These are phyloP conservation scores for Drosophila anceps DNA, from an alignment of 2,888 invertebrate genomes.

Conservation along the genomic window DNA sequence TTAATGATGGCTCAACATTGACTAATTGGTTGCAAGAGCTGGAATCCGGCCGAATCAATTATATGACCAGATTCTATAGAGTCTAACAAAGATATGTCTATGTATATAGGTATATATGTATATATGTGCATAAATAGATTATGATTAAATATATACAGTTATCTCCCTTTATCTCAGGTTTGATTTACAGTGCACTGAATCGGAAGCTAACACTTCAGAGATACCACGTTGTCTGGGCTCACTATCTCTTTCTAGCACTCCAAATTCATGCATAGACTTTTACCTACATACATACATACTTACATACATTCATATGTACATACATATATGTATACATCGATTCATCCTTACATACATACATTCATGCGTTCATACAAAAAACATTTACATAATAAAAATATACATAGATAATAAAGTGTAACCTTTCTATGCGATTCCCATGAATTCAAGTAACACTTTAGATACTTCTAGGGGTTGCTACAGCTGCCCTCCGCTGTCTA, in stretches of 20 bases:
- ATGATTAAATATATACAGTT: too few species aligned
- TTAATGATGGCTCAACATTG: neutral
- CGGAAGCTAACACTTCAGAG: too few species aligned
- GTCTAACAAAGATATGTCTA: neutral
- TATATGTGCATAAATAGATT: too few species aligned
- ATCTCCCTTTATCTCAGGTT: neutral
- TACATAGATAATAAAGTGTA: too few species aligned
- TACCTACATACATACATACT: too few species aligned
- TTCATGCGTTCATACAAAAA: too few species aligned
- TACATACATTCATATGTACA: too few species aligned
- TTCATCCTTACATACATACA: too few species aligned
- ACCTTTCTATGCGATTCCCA: neutral
- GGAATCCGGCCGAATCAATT: neutral
- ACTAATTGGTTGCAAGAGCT: neutral
- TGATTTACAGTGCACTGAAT: too few species aligned
- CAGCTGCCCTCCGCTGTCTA: neutral
- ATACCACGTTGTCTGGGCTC: neutral
- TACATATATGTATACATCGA: too few species aligned
- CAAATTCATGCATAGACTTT: too few species aligned
- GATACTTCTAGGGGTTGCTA: neutral
- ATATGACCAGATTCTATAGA: neutral
- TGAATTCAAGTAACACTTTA: neutral
- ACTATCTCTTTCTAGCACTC: neutral
- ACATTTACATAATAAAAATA: too few species aligned
- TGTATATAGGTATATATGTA: neutral